Percentiles rank a stretch among this genome's conserved stretches.
Evolutionary conservation across 1,140 invertebrate genomes (phyloP).

Genomic region (Bradysia coprophila): DNA sequence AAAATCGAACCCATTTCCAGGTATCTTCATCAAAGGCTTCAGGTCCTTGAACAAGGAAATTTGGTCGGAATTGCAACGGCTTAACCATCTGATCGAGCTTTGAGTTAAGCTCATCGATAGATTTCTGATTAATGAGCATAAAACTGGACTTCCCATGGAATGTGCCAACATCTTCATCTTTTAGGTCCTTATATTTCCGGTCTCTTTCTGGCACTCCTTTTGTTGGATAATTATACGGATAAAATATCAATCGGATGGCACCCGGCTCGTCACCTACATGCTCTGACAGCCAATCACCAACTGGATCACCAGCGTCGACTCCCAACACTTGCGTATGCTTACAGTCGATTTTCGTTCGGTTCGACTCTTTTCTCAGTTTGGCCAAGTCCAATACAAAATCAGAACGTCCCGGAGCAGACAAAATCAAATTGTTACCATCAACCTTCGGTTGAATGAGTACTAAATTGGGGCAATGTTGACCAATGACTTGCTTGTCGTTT

Average conservation of each 20-base stretch:
- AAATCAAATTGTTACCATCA: constrained; percentile 16
- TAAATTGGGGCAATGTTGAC: constrained; percentile 28
- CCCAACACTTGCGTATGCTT: constrained; percentile 29
- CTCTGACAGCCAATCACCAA: constrained; percentile 36
- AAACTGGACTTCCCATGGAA: constrained; percentile 36
- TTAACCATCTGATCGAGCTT: constrained; percentile 30
- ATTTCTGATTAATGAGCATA: constrained; percentile 38
- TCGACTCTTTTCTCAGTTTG: constrained; percentile 12
- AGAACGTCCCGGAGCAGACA: constrained; percentile 28
- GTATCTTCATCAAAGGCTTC: constrained; percentile 42
- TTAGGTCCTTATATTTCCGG: not conserved
- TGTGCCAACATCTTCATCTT: not conserved
- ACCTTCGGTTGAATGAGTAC: constrained; percentile 26
- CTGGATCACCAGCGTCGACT: constrained; percentile 38
- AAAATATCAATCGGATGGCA: constrained; percentile 35
- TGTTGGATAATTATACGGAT: constrained; percentile 26
- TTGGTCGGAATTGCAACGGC: constrained; percentile 39
- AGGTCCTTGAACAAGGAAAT: constrained; percentile 43
- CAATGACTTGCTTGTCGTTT: constrained; percentile 29
- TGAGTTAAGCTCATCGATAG: constrained; percentile 38
- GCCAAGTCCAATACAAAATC: constrained; percentile 27
- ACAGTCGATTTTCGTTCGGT: constrained; percentile 22
- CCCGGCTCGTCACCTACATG: constrained; percentile 31
- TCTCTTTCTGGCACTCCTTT: not conserved
- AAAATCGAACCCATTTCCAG: constrained; percentile 47